phyloP scores from a whole-genome alignment of 2,888 invertebrate genomes.

The Mycogona germanica region DNA sequence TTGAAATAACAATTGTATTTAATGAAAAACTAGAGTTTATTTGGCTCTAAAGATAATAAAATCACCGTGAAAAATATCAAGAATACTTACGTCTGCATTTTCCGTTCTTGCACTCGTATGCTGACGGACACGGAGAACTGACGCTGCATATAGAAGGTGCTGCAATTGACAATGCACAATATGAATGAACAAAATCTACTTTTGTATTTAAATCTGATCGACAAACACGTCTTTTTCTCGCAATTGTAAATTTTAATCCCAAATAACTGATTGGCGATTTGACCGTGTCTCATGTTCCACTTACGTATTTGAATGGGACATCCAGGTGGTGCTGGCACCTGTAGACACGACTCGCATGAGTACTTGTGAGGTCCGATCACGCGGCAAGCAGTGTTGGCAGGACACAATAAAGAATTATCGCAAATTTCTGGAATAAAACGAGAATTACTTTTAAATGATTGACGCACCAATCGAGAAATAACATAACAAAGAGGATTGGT shows the following conservation, averaged over 20 bases:
- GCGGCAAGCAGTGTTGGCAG: constrained; percentile 64
- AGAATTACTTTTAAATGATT: not conserved
- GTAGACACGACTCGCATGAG: constrained; percentile 14
- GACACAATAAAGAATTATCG: constrained; percentile 55
- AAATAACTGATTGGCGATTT: no score
- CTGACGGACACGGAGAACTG: constrained; percentile 17
- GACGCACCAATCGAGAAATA: not conserved
- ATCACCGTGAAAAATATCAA: no score
- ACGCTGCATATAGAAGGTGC: constrained; percentile 14
- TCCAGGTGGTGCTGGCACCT: constrained; percentile 12
- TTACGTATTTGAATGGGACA: constrained; percentile 15
- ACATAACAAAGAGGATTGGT: not conserved
- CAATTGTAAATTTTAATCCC: not conserved
- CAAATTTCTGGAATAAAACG: constrained; percentile 51
- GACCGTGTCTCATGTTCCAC: no score
- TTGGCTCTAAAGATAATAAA: no score
- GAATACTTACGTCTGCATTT: constrained; percentile 19
- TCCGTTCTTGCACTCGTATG: constrained; percentile 18
- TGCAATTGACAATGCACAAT: not conserved
- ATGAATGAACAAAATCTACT: no score
- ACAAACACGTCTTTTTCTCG: no score
- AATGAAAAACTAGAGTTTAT: not conserved
- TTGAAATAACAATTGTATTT: constrained; percentile 1
- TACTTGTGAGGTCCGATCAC: constrained; percentile 15
- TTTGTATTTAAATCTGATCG: no score